Evolutionary conservation across 2,888 invertebrate genomes (phyloP).

Genomic region (Strigamia crassipes): DNA sequence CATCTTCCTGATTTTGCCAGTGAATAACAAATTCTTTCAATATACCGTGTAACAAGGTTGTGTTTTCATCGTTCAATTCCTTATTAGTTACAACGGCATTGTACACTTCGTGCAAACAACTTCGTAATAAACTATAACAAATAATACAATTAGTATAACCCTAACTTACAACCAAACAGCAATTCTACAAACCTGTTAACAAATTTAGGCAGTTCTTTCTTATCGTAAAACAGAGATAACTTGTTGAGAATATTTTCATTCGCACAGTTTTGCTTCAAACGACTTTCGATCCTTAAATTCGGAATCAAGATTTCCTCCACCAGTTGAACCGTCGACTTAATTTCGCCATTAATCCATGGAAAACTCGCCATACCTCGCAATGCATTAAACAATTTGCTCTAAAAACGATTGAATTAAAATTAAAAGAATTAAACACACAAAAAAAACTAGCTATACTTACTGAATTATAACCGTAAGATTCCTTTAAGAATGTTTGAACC

Average conservation of each 20-base stretch:
- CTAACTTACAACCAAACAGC: not conserved
- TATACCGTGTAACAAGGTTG: conserved; percentile 55
- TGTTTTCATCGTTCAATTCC: not conserved
- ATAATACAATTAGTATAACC: not conserved
- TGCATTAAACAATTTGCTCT: not conserved
- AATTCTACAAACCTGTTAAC: conserved; percentile 56
- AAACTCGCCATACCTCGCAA: conserved; percentile 43
- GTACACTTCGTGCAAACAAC: conserved; percentile 46
- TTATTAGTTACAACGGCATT: conserved; percentile 41
- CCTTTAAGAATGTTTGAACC: conserved; percentile 44
- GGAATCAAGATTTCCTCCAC: not conserved
- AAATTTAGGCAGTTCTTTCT: conserved; percentile 71
- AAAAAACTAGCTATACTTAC: not conserved
- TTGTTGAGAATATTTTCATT: conserved; percentile 61
- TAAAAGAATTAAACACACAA: conserved; percentile 41
- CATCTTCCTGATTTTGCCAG: conserved; percentile 78
- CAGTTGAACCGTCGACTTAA: not conserved
- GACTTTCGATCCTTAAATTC: not conserved
- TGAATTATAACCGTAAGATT: not conserved
- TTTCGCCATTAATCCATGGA: conserved; percentile 45
- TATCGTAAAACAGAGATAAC: conserved; percentile 62
- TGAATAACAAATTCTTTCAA: conserved; percentile 68
- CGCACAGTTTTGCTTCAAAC: not conserved
- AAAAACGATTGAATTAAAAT: conserved; percentile 18
- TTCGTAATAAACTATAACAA: not conserved